Conservation (phyloP, 2,888 invertebrate genomes). For the Luperina nickerlii region DNA sequence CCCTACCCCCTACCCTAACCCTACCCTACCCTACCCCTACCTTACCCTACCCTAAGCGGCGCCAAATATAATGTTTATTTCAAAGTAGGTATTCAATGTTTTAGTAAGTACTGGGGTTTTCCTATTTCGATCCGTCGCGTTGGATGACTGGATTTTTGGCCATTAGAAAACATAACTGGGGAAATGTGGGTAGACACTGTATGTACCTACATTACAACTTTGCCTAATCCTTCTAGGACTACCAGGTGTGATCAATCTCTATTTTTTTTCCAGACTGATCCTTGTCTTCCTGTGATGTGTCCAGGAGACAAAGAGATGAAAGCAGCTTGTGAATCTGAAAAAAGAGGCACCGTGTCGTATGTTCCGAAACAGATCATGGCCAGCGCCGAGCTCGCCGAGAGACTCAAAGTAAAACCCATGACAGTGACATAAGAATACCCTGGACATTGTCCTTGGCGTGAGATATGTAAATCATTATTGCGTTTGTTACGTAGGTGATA, state of each 20-base stretch:
- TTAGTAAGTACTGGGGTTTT: background rate
- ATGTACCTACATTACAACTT: too few species aligned
- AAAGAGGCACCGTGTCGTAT: slow-evolving; percentile 94
- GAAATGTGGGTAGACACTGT: background rate
- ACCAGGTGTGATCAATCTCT: background rate
- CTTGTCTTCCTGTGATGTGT: background rate
- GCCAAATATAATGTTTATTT: too few species aligned
- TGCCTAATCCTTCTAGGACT: too few species aligned
- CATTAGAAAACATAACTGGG: background rate
- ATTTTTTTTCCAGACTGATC: slow-evolving; percentile 10
- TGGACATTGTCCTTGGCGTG: background rate
- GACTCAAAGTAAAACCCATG: slow-evolving; percentile 90
- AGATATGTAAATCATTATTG: background rate
- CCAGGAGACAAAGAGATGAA: slow-evolving; percentile 95
- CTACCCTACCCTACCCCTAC: too few species aligned
- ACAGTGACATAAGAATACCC: slow-evolving; percentile 54
- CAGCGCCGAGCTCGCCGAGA: slow-evolving; percentile 90
- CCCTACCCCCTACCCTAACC: too few species aligned
- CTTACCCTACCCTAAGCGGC: too few species aligned
- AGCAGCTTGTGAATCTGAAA: slow-evolving; percentile 92
- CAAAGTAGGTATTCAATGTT: background rate
- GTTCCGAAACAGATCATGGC: slow-evolving; percentile 94
- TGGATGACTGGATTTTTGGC: background rate
- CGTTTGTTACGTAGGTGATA: background rate
- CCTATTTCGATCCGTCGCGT: background rate